These are phyloP conservation scores for Philhelius pedissequus DNA, from an alignment of 2,888 invertebrate species.

Conservation along the genomic window DNA sequence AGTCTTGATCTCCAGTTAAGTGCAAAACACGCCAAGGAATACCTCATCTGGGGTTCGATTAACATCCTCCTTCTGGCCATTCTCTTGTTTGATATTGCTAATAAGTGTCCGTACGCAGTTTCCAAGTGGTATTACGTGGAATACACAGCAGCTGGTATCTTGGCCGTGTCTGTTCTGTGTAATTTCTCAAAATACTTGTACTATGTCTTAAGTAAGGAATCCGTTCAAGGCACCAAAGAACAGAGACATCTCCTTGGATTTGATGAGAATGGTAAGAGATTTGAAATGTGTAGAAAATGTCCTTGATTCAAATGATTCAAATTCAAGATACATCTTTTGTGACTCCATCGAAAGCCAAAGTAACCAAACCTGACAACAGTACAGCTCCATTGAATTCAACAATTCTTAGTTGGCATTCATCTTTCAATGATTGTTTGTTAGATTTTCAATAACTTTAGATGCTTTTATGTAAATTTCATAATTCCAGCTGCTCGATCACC, in stretches of 20 bases:
- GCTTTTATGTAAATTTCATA: background rate
- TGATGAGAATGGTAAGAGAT: constrained; percentile 74
- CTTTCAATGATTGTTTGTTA: constrained; percentile 76
- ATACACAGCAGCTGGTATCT: constrained; percentile 78
- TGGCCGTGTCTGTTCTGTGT: constrained; percentile 80
- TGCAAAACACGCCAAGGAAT: constrained; percentile 72
- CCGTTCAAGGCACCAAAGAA: constrained; percentile 79
- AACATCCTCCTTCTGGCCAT: constrained; percentile 73
- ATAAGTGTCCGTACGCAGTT: constrained; percentile 72
- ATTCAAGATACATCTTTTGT: constrained; percentile 74
- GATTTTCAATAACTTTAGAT: background rate
- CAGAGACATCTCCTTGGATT: constrained; percentile 81
- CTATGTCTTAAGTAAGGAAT: constrained; percentile 76
- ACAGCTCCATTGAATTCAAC: constrained; percentile 71
- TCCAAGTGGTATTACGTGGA: constrained; percentile 78
- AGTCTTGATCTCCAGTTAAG: constrained; percentile 73
- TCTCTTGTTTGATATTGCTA: constrained; percentile 74
- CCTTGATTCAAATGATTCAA: background rate
- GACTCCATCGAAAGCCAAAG: constrained; percentile 47
- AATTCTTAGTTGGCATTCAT: constrained; percentile 78
- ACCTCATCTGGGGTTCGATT: constrained; percentile 76
- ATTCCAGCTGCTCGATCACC: constrained; percentile 65
- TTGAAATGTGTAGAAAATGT: background rate
- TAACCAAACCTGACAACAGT: constrained; percentile 10
- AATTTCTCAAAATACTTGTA: constrained; percentile 80